A percentile compares a stretch with the other conserved stretches of the same genome.
Conservation (phyloP, 2,113 vertebrate genomes). For the Corynorhinus townsendii region DNA sequence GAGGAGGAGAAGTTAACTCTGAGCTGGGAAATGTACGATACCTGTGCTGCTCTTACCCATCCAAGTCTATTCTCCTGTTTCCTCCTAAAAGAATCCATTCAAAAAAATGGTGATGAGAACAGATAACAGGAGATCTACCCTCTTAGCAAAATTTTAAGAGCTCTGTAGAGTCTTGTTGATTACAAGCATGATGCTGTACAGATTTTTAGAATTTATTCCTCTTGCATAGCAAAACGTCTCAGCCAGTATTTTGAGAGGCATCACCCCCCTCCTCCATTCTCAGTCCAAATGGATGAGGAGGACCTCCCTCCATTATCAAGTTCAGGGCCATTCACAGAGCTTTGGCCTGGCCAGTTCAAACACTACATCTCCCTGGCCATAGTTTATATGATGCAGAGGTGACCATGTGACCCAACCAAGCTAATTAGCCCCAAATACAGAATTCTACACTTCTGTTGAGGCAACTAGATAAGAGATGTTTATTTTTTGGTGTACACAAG, state of each 20-base stretch:
- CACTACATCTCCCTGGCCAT: too few relatives aligned
- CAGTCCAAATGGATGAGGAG: background rate
- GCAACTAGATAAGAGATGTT: background rate
- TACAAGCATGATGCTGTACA: accelerated
- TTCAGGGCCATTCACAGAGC: background rate
- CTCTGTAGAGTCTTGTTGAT: accelerated
- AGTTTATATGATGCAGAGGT: background rate
- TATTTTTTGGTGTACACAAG: background rate
- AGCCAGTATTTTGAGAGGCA: background rate
- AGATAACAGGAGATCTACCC: background rate
- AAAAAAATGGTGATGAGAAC: background rate
- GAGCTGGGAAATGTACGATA: background rate
- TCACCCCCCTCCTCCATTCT: too few relatives aligned
- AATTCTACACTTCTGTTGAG: background rate
- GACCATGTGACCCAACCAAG: background rate
- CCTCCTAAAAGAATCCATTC: background rate
- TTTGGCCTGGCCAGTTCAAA: background rate
- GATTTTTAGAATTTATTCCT: background rate
- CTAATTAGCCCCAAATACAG: background rate
- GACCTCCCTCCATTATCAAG: accelerated
- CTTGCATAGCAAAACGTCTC: accelerated
- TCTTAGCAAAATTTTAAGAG: background rate
- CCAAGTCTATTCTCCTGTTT: background rate
- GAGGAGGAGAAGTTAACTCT: background rate
- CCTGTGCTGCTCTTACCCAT: accelerated